Base-by-base conservation (phyloP, 2,888 invertebrate genomes). In the Drosophila silvestris region DNA sequence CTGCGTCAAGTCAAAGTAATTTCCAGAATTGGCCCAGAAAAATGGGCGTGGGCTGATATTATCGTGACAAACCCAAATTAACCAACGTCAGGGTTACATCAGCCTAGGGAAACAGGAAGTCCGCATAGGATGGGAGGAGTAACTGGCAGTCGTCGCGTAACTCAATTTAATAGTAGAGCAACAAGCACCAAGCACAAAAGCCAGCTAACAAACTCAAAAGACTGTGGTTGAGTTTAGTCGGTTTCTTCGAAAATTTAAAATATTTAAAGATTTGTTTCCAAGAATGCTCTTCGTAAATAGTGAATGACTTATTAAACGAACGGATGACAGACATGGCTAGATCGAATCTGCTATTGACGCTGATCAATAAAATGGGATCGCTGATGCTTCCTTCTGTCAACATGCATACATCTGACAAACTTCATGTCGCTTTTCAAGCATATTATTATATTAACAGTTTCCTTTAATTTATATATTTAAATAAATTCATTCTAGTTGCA, bases 31-130 rank as follows among this genome's bases (percentile, higher is more conserved):
- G 7, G 58, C 52, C 52, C 41, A 16, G 12, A 19, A 19, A 63
- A 67, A 70, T 67, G 67, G 74, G 72, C 74, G 75, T 73, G 69
- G 74, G 67, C 70, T 63, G 84, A 80, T 77, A 73, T 54, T 86
- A 79, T 82, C 87, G 87, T 87, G 87, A 89, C 90, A 90, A 87
- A 80, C 77, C 82, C 76, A 87, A 87, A 87, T 90, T 80, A 87
- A 76, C 81, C 72, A 62, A 68, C 75, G 50, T 72, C 67, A 71
- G 76, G 90, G 78, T 90, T 90, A 85, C 85, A 85, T 85, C 85
- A 85, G 74, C 70, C 57, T 68, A 60, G 73, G 41, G 69, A 64
- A 37, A 44, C 37, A 53, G 35, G 12, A 44, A 44, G 62, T 44
- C 26, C 37, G 59, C 54, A 39, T 26, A 54, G 53, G 51, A 26